Evolutionary conservation across 2,797 vertebrate genomes (phyloP), one percentile per base, ranked within the genome.

Genomic region (Thunnus albacares): DNA sequence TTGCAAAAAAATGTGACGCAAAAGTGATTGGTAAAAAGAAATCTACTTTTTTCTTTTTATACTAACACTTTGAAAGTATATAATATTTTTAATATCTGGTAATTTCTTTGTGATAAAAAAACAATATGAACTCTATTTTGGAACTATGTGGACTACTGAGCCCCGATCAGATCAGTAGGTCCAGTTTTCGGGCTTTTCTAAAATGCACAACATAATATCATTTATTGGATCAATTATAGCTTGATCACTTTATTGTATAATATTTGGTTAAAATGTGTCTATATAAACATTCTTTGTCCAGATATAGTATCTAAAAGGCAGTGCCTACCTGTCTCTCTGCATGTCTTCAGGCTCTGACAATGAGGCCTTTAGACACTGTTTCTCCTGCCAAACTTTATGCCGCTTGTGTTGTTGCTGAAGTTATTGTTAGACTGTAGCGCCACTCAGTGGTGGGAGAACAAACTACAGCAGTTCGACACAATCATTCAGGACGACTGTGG

Each of bases 361-460:
- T 28, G 47, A 63, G 73, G 76, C 85, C 87, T 88, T 59, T 6
- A 9, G 22, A 11, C 8, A 35, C n/a, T 0, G 6, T 55, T 13
- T 38, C 4, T 33, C 14, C 5, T 20, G 4, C 24, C 2, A 22
- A 6, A 3, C 57, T 62, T 33, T 22, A 35, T 17, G 49, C 13
- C 1, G 2, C 17, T 41, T 28, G 24, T 30, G 10, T 2, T 26
- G 4, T 5, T 30, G 24, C 53, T 38, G 26, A 64, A 45, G 22
- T 49, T 70, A 33, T 35, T 8, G 4, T 84, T 30, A 10, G 84
- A 66, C 53, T 84, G 22, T 89, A 33, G 30, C 60, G 38, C 79
- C 90, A 66, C 49, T 6, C 74, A 26, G 84, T 87, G 93, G 80
- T 47, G 0, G 9, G 58, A 59, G 1, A 2, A 1, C 1, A 14